Conservation (phyloP, 2,888 invertebrate species). For the Augiades crinisus region DNA sequence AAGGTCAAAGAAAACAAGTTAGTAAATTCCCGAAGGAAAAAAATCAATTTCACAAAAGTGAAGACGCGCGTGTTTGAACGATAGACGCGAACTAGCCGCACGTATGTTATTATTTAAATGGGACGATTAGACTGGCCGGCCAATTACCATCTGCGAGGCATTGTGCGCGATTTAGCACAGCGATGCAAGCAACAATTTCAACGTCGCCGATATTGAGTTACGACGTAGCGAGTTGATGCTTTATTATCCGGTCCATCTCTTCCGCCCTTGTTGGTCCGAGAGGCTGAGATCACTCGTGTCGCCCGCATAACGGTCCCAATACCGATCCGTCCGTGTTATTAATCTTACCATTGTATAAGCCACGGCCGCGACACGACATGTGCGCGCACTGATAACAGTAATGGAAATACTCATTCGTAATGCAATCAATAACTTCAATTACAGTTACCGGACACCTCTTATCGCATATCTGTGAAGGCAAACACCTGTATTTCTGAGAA, state of each 20-base stretch:
- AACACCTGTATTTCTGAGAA: constrained; percentile 36
- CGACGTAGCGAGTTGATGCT: constrained; percentile 67
- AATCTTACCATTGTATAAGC: constrained; percentile 77
- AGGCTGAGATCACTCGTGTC: constrained; percentile 63
- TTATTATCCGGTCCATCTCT: constrained; percentile 77
- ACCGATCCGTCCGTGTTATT: constrained; percentile 70
- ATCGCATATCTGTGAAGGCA: constrained; percentile 39
- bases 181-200: constrained; percentile 70
- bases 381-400: constrained; percentile 69
- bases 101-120: constrained; percentile 56
- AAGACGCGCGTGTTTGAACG: constrained; percentile 9
- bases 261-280: constrained; percentile 74
- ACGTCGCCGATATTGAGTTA: constrained; percentile 73
- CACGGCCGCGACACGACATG: constrained; percentile 66
- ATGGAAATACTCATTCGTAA: constrained; percentile 59
- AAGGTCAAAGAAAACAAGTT: no score
- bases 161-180: constrained; percentile 51
- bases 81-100: constrained; percentile 26
- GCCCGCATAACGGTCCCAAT: constrained; percentile 62
- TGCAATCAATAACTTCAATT: constrained; percentile 69
- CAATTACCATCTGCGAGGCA: constrained; percentile 66
- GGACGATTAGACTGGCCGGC: constrained; percentile 54
- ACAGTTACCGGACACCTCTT: constrained; percentile 60
- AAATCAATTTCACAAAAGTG: not conserved
- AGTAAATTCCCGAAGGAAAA: no score